Evolutionary conservation across 2,888 invertebrate species (phyloP).

Genomic region (Rosalia funebris): DNA sequence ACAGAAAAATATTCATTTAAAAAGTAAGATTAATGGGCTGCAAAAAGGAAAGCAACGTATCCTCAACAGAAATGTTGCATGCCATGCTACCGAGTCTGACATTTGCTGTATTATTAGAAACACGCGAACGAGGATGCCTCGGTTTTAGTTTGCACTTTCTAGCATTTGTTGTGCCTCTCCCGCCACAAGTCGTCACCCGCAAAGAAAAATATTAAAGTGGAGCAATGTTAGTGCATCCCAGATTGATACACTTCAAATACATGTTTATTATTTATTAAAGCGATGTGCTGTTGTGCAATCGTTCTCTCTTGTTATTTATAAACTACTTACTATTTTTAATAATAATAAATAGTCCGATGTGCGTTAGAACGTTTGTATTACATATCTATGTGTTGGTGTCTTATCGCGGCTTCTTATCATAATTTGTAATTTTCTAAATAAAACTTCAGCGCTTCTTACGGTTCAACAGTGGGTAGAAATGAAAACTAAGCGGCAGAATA

Average conservation of each 20-base stretch:
- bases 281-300: slow-evolving; percentile 20
- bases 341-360: slow-evolving; percentile 8
- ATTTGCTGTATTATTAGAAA: slow-evolving; percentile 43
- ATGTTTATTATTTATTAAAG: slow-evolving; percentile 9
- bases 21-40: slow-evolving; percentile 27
- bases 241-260: slow-evolving; percentile 23
- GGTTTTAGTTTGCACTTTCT: slow-evolving; percentile 17
- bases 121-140: slow-evolving; percentile 37
- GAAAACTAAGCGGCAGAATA: slow-evolving; percentile 23
- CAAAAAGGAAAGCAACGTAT: slow-evolving; percentile 13
- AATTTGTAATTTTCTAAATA: slow-evolving; percentile 15
- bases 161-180: slow-evolving; percentile 16
- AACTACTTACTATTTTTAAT: slow-evolving; percentile 12
- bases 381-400: too few species aligned
- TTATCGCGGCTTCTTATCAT: slow-evolving; percentile 27
- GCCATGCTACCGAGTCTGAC: not conserved
- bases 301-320: slow-evolving; percentile 17
- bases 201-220: slow-evolving; percentile 27
- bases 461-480: slow-evolving; percentile 12
- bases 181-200: slow-evolving; percentile 19
- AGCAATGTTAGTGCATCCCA: slow-evolving; percentile 36
- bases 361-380: too few species aligned
- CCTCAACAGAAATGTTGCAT: slow-evolving; percentile 15
- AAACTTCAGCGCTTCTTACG: slow-evolving; percentile 15
- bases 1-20: slow-evolving; percentile 2